phyloP scores from a whole-genome alignment of 2,797 vertebrate genomes.

The Poeciliopsis turneri region DNA sequence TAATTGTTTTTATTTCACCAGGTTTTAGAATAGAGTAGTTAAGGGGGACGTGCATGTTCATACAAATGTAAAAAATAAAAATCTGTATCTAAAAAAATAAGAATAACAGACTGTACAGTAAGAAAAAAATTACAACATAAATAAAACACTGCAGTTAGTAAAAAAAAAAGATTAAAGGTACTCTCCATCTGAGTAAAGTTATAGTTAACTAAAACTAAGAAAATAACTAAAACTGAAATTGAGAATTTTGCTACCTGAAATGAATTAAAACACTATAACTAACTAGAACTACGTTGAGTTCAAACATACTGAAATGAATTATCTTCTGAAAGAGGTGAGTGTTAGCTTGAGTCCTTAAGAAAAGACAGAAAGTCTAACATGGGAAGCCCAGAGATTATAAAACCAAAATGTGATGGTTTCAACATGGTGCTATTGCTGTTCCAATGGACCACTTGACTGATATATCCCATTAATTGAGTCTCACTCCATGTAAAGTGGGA shows the following conservation, averaged over 20 bases:
- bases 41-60: background rate
- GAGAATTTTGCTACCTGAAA: too few relatives aligned
- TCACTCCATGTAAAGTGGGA: background rate
- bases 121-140: background rate
- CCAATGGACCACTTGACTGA: background rate
- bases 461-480: background rate
- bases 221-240: too few relatives aligned
- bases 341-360: background rate
- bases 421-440: background rate
- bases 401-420: background rate
- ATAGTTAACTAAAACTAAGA: too few relatives aligned
- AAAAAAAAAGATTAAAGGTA: background rate
- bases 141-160: background rate
- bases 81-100: background rate
- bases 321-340: background rate
- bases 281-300: too few relatives aligned
- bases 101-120: background rate
- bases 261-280: too few relatives aligned
- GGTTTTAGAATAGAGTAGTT: background rate
- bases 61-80: background rate
- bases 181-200: too few relatives aligned
- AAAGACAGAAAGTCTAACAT: background rate
- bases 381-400: background rate
- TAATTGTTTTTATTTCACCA: background rate
- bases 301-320: background rate